phyloP scores from a whole-genome alignment of 2,888 invertebrate species.

The Drosophila neoperkinsi region DNA sequence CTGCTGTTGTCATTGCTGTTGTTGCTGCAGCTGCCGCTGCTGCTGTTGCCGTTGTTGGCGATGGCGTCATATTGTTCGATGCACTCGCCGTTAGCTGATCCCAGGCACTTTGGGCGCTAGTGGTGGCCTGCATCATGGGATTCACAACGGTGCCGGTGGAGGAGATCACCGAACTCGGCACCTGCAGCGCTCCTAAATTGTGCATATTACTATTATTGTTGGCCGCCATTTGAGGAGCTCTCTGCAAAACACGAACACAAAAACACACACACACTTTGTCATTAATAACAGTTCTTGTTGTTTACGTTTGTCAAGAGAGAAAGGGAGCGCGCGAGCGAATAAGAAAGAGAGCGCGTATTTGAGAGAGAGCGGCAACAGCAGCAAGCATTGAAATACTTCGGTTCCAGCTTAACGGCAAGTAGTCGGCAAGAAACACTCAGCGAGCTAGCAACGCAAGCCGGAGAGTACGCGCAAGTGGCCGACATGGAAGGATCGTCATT shows the following conservation, averaged over 20 bases:
- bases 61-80: conserved; percentile 62
- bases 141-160: conserved; percentile 71
- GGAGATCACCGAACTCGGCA: conserved; percentile 78
- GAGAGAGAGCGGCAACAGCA: conserved; percentile 23
- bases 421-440: conserved; percentile 79
- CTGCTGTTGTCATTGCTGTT: conserved; percentile 40
- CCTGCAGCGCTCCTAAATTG: conserved; percentile 57
- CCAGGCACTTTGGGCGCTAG: conserved; percentile 83
- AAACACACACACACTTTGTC: conserved; percentile 19
- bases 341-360: conserved; percentile 20
- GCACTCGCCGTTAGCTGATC: conserved; percentile 84
- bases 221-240: conserved; percentile 75
- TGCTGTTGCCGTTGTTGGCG: conserved; percentile 55
- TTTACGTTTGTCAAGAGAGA: conserved; percentile 53
- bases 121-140: conserved; percentile 72
- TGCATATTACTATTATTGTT: conserved; percentile 79
- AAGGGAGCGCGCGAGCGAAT: conserved; percentile 12
- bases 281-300: conserved; percentile 46
- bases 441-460: conserved; percentile 63
- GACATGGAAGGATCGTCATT: conserved; percentile 43
- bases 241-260: conserved; percentile 33
- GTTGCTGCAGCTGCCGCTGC: conserved; percentile 37
- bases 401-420: conserved; percentile 56
- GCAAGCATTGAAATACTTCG: conserved; percentile 56
- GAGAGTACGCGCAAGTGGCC: conserved; percentile 48